Evolutionary conservation across 2,797 vertebrate species (phyloP).

Genomic region (Syngnathus acus): DNA sequence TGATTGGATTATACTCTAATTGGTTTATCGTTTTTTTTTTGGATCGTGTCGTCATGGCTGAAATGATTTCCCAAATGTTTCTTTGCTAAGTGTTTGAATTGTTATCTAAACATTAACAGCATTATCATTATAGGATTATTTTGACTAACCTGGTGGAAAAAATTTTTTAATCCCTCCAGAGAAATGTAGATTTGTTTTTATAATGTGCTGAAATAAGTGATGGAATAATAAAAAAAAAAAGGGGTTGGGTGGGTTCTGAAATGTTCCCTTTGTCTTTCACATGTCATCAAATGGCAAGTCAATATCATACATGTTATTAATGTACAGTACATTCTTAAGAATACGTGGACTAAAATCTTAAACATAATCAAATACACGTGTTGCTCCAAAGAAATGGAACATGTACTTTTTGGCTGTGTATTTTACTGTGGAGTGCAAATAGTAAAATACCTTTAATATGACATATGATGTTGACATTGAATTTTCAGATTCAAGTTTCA

Average conservation of each 20-base stretch:
- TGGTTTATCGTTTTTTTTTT: conserved; percentile 23
- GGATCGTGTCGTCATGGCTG: conserved; percentile 2
- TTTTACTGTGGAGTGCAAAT: neutral
- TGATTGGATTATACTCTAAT: conserved; percentile 32
- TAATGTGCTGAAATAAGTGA: neutral
- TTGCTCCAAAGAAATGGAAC: neutral
- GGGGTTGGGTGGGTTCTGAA: neutral
- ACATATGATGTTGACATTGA: no score
- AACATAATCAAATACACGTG: neutral
- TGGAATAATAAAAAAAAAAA: neutral
- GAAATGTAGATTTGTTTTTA: conserved; percentile 1
- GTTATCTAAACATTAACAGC: conserved; percentile 14
- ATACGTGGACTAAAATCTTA: neutral
- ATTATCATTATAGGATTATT: neutral
- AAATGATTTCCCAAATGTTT: conserved; percentile 34
- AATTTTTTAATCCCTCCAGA: conserved; percentile 23
- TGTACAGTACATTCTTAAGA: neutral
- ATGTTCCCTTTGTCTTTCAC: conserved; percentile 12
- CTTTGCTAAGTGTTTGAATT: conserved; percentile 11
- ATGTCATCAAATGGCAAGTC: conserved; percentile 2
- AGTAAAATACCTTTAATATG: no score
- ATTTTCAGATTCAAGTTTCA: neutral
- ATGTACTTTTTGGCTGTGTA: neutral
- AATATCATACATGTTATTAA: conserved; percentile 1
- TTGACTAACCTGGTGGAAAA: conserved; percentile 10